Evolutionary conservation across 2,888 invertebrate genomes (phyloP), one percentile per base, ranked within the genome.

Genomic region (Melanostoma scalare): DNA sequence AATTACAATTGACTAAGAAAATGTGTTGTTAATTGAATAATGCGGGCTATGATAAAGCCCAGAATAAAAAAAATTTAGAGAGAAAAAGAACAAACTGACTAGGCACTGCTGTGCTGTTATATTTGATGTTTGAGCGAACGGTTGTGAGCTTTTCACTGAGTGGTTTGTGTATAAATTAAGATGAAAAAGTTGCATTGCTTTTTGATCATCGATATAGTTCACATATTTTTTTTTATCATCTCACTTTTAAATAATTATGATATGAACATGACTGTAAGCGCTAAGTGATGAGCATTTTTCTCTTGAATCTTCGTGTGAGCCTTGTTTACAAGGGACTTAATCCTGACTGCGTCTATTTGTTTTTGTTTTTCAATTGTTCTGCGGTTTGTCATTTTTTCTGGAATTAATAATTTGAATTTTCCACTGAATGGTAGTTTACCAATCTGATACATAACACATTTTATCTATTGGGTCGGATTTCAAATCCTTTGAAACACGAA

Each of bases 241-340:
- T 3, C 3, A 20, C 2, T n/a, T 1, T 31, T 0, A 6, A 20
- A 0, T 3, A 31, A 0, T 1, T 31, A 0, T 3, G 9, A 42
- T 8, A 42, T n/a, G 4, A 0, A 0, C n/a, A n/a, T n/a, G n/a
- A n/a, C n/a, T n/a, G 5, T n/a, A 6, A 33, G 85, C 80, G 86
- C 82, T 68, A 77, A 55, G 50, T 88, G 88, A 88, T 79, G 87
- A 87, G 75, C 42, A 84, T 63, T 33, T 79, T 86, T 85, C 58
- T 46, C 86, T 86, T 80, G 86, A 88, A 85, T 60, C 36, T 58
- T 74, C 81, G 65, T 88, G 88, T 87, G 85, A 85, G 87, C 85
- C 87, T 85, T 86, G 84, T 84, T 74, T 73, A 79, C 72, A 85
- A 86, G 87, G 88, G 88, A 88, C 88, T 86, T 88, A 88, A 88